phyloP scores from a whole-genome alignment of 2,888 invertebrate genomes.

The Nomada flava region DNA sequence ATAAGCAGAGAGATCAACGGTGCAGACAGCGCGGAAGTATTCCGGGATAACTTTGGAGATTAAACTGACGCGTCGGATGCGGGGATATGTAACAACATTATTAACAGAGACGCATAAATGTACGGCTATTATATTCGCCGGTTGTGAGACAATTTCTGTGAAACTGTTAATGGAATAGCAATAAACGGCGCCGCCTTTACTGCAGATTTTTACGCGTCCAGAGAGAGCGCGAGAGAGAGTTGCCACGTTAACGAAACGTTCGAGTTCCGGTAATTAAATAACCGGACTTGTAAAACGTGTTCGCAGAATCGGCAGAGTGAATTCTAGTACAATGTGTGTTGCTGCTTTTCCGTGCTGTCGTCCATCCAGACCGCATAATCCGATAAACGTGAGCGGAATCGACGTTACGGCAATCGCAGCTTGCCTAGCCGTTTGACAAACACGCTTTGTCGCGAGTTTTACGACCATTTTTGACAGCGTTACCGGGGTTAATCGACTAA shows the following conservation, averaged over 20 bases:
- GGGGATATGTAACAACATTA: conserved; percentile 4
- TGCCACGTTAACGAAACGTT: conserved; percentile 50
- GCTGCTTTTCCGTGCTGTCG: conserved; percentile 31
- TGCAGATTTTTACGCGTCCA: conserved; percentile 53
- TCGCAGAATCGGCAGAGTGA: conserved; percentile 30
- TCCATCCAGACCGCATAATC: conserved; percentile 63
- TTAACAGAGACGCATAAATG: conserved; percentile 15
- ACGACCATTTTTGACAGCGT: neutral
- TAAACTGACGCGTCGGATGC: neutral
- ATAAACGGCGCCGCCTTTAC: conserved; percentile 50
- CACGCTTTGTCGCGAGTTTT: conserved; percentile 20
- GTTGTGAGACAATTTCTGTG: conserved; percentile 22
- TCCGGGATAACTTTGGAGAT: conserved; percentile 24
- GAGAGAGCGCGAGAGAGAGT: neutral
- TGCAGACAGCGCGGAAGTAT: neutral
- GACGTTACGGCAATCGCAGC: conserved; percentile 32
- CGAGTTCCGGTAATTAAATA: conserved; percentile 61
- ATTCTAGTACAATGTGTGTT: conserved; percentile 30
- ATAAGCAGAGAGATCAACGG: conserved; percentile 21
- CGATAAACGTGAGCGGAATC: conserved; percentile 68
- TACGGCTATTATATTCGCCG: conserved; percentile 31
- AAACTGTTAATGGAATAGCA: conserved; percentile 38
- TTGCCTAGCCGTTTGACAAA: conserved; percentile 24
- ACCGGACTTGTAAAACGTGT: conserved; percentile 65
- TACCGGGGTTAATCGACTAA: neutral